Evolutionary conservation across 1,140 invertebrate genomes (phyloP), one percentile per base, ranked within the genome.

Genomic region (Pomacea maculata): DNA sequence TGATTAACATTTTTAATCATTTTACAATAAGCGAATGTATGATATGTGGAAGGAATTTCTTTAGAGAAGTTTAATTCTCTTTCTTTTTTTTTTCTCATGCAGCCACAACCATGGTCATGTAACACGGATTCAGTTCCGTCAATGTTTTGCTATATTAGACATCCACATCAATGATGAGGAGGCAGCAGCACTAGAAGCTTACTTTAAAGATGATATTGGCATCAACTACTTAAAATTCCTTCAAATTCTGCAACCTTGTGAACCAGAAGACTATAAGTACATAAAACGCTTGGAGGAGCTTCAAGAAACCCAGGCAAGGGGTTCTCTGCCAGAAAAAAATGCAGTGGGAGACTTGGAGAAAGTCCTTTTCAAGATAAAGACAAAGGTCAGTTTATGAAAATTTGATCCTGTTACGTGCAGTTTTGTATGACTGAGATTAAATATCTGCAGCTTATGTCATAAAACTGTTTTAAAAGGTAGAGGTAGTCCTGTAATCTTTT

Each of bases 61-160:
- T 45, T 45, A 45, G 34, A 45, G 34, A 45, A 45, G 34, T 45
- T 45, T 45, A 45, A 45, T 45, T 45, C 34, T 45, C 34, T 45
- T 45, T 45, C 6, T 65, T 4, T 34, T 45, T 45, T 45, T 80
- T 70, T 82, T 73, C 78, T 67, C 34, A 83, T 85, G 21, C 80
- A 91, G 90, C 72, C 89, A 91, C 80, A 92, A 91, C 83, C 90
- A 89, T 83, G 89, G 89, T 67, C 89, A 91, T 81, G 86, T 92
- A 15, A 92, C 90, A 14, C 80, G 83, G 29, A 57, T 83, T 25
- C 90, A 92, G 85, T 92, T 92, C 85, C 84, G 88, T n/a, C 91
- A 92, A 75, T 87, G 85, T 76, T 81, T 92, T 70, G 87, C 87
- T 3, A 90, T 90, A 80, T 70, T 91, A n/a, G 87, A 90, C 70